Evolutionary conservation across 2,888 invertebrate species (phyloP), one percentile per base, ranked within the genome.

Genomic region (Adelphocoris suturalis): DNA sequence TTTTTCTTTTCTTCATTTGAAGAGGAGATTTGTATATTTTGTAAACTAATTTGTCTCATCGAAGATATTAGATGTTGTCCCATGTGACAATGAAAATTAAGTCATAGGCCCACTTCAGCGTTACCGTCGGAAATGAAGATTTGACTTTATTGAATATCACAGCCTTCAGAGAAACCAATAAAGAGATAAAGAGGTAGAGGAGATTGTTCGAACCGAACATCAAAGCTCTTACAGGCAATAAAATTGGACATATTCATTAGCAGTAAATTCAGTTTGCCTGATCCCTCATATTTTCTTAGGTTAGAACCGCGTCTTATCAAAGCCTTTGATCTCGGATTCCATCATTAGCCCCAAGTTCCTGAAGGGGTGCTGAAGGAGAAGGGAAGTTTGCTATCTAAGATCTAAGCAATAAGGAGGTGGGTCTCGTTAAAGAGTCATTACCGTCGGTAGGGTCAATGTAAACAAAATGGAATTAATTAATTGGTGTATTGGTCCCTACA

Each of bases 381-480:
- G 68, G 68, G 68, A 27, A 68, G 23, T 68, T 68, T 13, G 23
- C 68, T 68, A 68, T 68, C 68, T 68, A 0, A 23, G 68, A 68
- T 68, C 68, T 68, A 3, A 0, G 68, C 68, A 68, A 68, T 68
- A 68, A 68, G 68, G 19, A 68, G 68, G 57, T 23, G 68, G 12
- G 23, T 68, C 23, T 68, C 68, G 68, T 68, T 68, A 68, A 68
- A 68, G 68, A 68, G 68, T 68, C 68, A 68, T 68, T 68, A 68
- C 27, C 68, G 68, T 68, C 68, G 23, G 23, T 12, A 68, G 68
- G 68, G 68, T 68, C 19, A 68, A 23, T 68, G 27, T 27, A 68
- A 68, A 68, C 68, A 23, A 68, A 68, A 68, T 68, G 68, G 68
- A 68, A 68, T 68, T 68, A 68, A 68, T 68, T 68, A 68, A 68